Evolutionary conservation across 1,140 invertebrate genomes (phyloP).

Genomic region (Venturia canescens): DNA sequence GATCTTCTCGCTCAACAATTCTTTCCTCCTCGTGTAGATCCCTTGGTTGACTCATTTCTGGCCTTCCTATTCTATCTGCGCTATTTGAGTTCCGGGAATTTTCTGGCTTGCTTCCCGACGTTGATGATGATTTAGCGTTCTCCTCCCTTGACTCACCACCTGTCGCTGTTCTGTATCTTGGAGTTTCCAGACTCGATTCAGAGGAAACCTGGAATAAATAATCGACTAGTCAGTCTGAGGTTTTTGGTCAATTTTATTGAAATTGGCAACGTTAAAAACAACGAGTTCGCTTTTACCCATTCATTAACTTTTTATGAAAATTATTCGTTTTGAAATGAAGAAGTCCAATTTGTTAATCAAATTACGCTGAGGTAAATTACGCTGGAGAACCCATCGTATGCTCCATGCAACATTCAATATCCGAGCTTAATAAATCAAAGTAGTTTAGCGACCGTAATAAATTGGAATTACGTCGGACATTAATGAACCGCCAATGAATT

Average conservation of each 20-base stretch:
- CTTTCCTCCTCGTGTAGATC: conserved; percentile 55
- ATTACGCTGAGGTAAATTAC: too few relatives aligned
- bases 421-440: too few relatives aligned
- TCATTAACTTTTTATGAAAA: neutral
- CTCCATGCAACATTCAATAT: too few relatives aligned
- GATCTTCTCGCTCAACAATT: conserved; percentile 55
- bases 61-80: conserved; percentile 49
- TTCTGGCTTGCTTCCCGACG: conserved; percentile 52
- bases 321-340: too few relatives aligned
- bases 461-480: too few relatives aligned
- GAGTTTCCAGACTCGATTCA: neutral
- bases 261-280: neutral
- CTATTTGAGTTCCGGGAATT: conserved; percentile 52
- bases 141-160: conserved; percentile 63
- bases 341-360: too few relatives aligned
- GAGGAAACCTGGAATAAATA: neutral
- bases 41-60: conserved; percentile 39
- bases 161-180: conserved; percentile 61
- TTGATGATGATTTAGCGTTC: conserved; percentile 50
- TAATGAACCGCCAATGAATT: too few relatives aligned
- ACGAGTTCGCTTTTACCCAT: neutral
- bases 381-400: too few relatives aligned
- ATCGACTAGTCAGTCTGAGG: conserved; percentile 3
- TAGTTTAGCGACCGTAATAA: too few relatives aligned
- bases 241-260: neutral